Evolutionary conservation across 2,797 vertebrate genomes (phyloP).

Genomic region (Paguma larvata): DNA sequence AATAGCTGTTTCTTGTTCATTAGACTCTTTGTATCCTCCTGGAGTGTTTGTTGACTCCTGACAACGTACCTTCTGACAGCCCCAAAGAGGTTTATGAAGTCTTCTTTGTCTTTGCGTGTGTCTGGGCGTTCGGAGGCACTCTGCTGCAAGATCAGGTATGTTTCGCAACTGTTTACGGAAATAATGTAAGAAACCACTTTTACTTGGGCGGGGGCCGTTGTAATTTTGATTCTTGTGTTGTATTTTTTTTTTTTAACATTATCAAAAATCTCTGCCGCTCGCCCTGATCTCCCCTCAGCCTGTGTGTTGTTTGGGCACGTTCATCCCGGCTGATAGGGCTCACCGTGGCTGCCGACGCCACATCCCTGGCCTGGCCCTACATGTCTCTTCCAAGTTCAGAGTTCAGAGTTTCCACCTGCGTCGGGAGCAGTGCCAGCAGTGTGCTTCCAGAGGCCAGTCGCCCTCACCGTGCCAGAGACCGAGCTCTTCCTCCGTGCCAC

Average conservation of each 20-base stretch:
- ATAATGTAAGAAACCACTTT: background rate
- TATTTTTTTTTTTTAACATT: background rate
- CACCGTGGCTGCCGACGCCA: background rate
- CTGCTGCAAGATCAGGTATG: slow-evolving; percentile 92
- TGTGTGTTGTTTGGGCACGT: background rate
- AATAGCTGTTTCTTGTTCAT: slow-evolving; percentile 49
- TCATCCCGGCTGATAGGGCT: background rate
- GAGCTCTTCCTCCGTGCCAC: background rate
- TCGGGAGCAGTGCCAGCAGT: background rate
- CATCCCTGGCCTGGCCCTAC: background rate
- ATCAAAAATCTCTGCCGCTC: background rate
- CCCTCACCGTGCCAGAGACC: background rate
- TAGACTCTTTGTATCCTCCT: slow-evolving; percentile 93
- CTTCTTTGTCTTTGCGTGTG: slow-evolving; percentile 93
- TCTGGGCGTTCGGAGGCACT: slow-evolving; percentile 93
- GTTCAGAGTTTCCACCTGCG: background rate
- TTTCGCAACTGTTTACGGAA: no score
- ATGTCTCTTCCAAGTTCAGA: background rate
- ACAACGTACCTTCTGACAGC: slow-evolving; percentile 91
- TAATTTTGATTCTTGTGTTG: background rate
- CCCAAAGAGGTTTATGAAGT: slow-evolving; percentile 91
- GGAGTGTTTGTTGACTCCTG: slow-evolving; percentile 92
- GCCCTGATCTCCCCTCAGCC: background rate
- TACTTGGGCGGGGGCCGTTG: background rate
- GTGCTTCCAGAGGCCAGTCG: background rate